Evolutionary conservation across 1,140 invertebrate species (phyloP), one percentile per base, ranked within the genome.

Genomic region (Ips nitidus): DNA sequence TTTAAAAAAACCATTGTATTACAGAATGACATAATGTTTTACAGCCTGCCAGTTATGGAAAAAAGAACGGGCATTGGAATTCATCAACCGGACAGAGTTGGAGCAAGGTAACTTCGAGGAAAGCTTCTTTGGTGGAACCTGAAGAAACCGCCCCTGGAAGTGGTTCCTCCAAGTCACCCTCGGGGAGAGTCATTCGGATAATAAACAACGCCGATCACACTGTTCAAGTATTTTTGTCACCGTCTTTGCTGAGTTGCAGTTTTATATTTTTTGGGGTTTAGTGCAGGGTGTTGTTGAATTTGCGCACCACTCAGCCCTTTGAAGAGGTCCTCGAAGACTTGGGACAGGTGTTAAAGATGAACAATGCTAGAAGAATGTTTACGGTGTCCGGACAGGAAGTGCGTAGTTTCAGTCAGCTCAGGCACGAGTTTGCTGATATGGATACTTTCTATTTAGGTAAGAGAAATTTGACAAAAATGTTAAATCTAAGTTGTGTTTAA

Each of bases 291-390:
- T 80, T 98, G 67, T 81, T 98, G 57, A 98, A 98, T 81, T 85
- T 97, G 71, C 87, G 93, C 67, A 97, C 94, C 1, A 91, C 92
- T 5, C 94, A 97, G 79, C 93, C 93, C 1, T 98, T 96, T 78
- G 95, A 98, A 82, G 94, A 97, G 78, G 92, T 98, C n/a, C 82
- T 98, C 62, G 90, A 92, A 79, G 95, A 97, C 83, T 85, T 97
- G 74, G 94, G 94, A 69, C 92, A 95, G 84, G 93, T 95, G 52
- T 84, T 97, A 50, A 95, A 94, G 84, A 92, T 95, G 89, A 92
- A 89, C 75, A 91, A 92, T 69, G 92, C 92, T 65, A 92, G 92
- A 80, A 87, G 90, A 81, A 94, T 97, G 90, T 94, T 92, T 81
- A 95, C 93, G 56, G 90, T 93, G 40, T 90, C 89, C 4, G 94